Conservation (phyloP, 2,797 vertebrate genomes). For the Zalophus californianus region DNA sequence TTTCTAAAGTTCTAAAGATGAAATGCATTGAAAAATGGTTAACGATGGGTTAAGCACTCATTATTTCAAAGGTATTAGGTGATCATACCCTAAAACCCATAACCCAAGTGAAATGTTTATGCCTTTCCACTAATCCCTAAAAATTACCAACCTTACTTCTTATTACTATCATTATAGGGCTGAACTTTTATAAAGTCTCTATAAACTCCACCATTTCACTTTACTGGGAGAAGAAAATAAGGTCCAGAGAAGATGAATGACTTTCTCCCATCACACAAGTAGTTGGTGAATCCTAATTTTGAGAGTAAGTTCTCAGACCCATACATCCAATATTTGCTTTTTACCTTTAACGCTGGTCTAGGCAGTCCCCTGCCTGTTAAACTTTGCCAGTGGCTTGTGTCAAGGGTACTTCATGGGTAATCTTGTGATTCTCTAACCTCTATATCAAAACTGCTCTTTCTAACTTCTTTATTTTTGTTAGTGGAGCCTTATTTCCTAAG, state of each 20-base stretch:
- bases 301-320: not conserved
- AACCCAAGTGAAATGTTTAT: not conserved
- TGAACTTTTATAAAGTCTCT: not conserved
- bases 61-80: not conserved
- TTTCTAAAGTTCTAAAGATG: not conserved
- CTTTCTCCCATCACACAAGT: not conserved
- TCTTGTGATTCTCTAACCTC: not conserved
- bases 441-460: not conserved
- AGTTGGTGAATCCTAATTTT: not conserved
- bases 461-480: conserved; percentile 13
- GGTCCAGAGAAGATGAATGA: not conserved
- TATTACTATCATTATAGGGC: not conserved
- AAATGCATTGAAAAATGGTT: not conserved
- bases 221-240: not conserved
- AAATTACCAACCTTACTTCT: not conserved
- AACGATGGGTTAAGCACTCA: fast-evolving
- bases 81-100: not conserved
- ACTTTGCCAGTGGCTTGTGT: not conserved
- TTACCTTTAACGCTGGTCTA: not conserved
- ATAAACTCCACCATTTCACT: not conserved
- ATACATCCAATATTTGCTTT: not conserved
- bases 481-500: not conserved
- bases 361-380: not conserved
- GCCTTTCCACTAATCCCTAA: not conserved
- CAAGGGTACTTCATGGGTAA: not conserved